A percentile compares a stretch with the other conserved stretches of the same genome.
Conservation (phyloP, 1,140 invertebrate genomes). For the Drosophila dunni region DNA sequence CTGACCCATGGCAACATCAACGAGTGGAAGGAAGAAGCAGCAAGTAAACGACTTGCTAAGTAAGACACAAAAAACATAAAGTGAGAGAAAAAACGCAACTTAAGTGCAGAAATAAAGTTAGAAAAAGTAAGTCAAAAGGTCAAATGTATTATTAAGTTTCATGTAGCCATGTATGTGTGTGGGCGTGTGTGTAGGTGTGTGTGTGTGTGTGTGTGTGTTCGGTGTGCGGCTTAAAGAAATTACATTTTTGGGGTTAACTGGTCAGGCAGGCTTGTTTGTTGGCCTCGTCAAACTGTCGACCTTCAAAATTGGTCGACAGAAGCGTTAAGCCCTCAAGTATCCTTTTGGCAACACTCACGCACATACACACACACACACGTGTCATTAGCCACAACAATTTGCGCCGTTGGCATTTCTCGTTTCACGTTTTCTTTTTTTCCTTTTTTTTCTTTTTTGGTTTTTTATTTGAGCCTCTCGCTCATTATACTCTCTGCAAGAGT, state of each 20-base stretch:
- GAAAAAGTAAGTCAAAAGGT: conserved; percentile 76
- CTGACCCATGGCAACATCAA: conserved; percentile 29
- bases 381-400: conserved; percentile 77
- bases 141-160: conserved; percentile 72
- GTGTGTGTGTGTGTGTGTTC: conserved; percentile 12
- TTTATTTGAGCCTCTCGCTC: conserved; percentile 25
- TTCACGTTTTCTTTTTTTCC: conserved; percentile 15
- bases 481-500: too few species aligned
- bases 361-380: conserved; percentile 39
- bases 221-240: conserved; percentile 44
- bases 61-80: conserved; percentile 15
- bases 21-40: not conserved
- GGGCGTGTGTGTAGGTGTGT: conserved; percentile 21
- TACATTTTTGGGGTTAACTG: conserved; percentile 46
- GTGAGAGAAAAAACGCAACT: conserved; percentile 12
- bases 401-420: conserved; percentile 49
- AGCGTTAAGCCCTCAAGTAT: conserved; percentile 71
- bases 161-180: conserved; percentile 21
- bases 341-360: conserved; percentile 58
- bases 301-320: conserved; percentile 74
- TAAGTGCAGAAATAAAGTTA: conserved; percentile 22
- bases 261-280: conserved; percentile 49
- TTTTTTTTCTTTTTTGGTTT: not conserved
- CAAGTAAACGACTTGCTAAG: conserved; percentile 46
- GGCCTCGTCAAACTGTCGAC: conserved; percentile 58